phyloP scores from a whole-genome alignment of 2,888 invertebrate genomes.

The Blastobasis lacticolella region DNA sequence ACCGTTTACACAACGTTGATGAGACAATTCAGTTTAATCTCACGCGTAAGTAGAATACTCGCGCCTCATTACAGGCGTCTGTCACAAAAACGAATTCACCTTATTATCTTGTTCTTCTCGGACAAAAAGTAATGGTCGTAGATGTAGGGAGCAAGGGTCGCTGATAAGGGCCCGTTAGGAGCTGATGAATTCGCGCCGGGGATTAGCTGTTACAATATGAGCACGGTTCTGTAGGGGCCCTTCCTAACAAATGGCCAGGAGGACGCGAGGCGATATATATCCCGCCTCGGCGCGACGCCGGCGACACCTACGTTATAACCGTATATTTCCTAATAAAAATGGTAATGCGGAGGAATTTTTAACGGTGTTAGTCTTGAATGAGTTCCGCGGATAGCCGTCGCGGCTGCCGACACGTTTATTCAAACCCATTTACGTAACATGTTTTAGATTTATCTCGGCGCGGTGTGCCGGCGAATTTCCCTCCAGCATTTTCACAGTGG shows the following conservation, averaged over 20 bases:
- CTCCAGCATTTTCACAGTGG: neutral
- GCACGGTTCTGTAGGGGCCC: constrained; percentile 60
- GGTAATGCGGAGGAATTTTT: constrained; percentile 53
- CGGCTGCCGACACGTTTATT: neutral
- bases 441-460: neutral
- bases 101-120: too few species aligned
- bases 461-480: neutral
- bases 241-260: constrained; percentile 53
- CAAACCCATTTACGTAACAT: neutral
- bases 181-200: constrained; percentile 60
- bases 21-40: too few species aligned
- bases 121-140: too few species aligned
- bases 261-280: constrained; percentile 51
- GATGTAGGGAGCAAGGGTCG: too few species aligned
- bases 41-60: too few species aligned
- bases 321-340: constrained; percentile 65
- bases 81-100: too few species aligned
- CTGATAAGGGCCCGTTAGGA: constrained; percentile 54
- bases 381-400: neutral
- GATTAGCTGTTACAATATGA: constrained; percentile 71
- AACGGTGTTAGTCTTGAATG: neutral
- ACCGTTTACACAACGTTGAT: too few species aligned
- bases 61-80: too few species aligned
- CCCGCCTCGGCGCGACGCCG: constrained; percentile 13
- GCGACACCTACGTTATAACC: constrained; percentile 23